Base-by-base conservation (phyloP, 1,140 invertebrate genomes). In the Pectinophora gossypiella region DNA sequence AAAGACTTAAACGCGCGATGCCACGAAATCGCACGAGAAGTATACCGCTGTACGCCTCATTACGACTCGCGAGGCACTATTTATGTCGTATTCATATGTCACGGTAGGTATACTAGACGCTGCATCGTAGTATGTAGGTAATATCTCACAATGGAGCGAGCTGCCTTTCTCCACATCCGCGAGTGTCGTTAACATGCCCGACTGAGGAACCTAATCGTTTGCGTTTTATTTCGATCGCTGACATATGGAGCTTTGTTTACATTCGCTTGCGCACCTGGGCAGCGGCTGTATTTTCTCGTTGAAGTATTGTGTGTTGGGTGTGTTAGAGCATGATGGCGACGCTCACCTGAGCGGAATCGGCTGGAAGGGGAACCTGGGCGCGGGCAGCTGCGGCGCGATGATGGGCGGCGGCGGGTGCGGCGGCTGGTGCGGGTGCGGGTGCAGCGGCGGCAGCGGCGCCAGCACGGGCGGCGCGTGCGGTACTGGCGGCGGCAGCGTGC, bases 321-420 rank as follows among this genome's bases (percentile, higher is more conserved):
- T n/a, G n/a, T n/a, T n/a, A n/a, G n/a, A n/a, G n/a, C n/a, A n/a
- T n/a, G n/a, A n/a, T n/a, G n/a, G n/a, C n/a, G 27, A 32, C n/a
- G n/a, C n/a, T 32, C 53, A 85, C 82, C 87, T 88, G 70, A 88
- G 85, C 61, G 81, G 85, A 56, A 88, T 81, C 27, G 87, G 85
- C 72, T 88, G 87, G 56, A 88, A 88, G 38, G 87, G 87, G 64
- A 86, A 88, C 21, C 83, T 80, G 54, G 81, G 85, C 13, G 70
- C 61, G 35, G 83, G 73, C 32, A 78, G 79, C 45, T 76, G 82
- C 48, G 74, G 61, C 16, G 73, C 54, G 50, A 79, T 66, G 46
- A 81, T 65, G 15, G 69, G 63, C 52, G 76, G 66, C 1, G 72
- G 64, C 49, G 68, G 64, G 6, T 64, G 56, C 48, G 66, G 63